These are phyloP conservation scores for Marasmarcha lunaedactyla DNA, from an alignment of 2,888 invertebrate species.

Conservation along the genomic window DNA sequence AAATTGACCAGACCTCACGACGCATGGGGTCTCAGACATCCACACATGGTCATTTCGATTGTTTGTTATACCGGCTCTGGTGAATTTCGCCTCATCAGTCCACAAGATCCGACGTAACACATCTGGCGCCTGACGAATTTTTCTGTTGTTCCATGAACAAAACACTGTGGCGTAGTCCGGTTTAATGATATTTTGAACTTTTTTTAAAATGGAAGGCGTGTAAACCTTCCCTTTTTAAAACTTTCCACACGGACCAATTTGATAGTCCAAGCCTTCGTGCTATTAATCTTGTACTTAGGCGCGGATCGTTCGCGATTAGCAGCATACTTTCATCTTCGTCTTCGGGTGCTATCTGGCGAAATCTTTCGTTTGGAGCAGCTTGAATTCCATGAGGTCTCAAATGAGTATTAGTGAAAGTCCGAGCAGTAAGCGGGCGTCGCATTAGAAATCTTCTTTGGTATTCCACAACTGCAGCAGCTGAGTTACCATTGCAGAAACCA, in stretches of 20 bases:
- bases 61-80: no score
- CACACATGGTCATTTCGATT: no score
- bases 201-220: no score
- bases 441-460: slow-evolving; percentile 12
- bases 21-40: no score
- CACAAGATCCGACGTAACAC: slow-evolving; percentile 3
- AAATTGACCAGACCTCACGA: no score
- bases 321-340: neutral
- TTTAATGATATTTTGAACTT: no score
- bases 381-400: neutral
- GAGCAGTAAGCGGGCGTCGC: no score
- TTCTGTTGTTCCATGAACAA: no score
- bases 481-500: slow-evolving; percentile 15
- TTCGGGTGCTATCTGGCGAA: neutral
- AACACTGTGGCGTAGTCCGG: no score
- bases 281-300: slow-evolving; percentile 7
- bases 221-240: slow-evolving; percentile 6
- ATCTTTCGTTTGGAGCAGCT: slow-evolving; percentile 1
- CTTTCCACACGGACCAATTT: slow-evolving; percentile 6
- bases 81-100: slow-evolving; percentile 4
- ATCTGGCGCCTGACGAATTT: slow-evolving; percentile 3
- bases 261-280: slow-evolving; percentile 3
- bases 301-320: neutral
- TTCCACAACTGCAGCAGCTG: slow-evolving; percentile 9
- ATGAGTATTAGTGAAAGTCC: neutral